Evolutionary conservation across 2,113 vertebrate genomes (phyloP).

Genomic region (Thamnaconus septentrionalis): DNA sequence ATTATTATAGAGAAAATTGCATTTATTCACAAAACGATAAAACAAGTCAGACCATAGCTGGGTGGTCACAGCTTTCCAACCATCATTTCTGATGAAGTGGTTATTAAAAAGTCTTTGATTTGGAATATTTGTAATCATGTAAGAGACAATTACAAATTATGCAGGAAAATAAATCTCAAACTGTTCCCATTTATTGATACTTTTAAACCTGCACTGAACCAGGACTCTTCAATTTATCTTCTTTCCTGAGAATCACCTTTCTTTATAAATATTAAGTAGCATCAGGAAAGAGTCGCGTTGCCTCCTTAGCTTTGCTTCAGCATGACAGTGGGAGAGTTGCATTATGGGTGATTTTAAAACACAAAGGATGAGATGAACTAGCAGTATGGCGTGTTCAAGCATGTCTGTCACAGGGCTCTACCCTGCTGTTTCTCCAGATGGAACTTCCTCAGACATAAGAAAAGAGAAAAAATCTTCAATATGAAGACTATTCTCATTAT

Average conservation of each 20-base stretch:
- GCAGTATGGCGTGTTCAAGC: slow-evolving; percentile 33
- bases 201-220: no score
- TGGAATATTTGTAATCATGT: background rate
- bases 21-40: no score
- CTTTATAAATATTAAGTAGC: slow-evolving; percentile 3
- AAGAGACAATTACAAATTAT: background rate
- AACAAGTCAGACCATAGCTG: no score
- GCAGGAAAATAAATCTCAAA: no score
- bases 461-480: background rate
- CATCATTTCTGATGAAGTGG: background rate
- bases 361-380: slow-evolving; percentile 20
- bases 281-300: slow-evolving; percentile 12
- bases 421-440: slow-evolving; percentile 1
- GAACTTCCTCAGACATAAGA: background rate
- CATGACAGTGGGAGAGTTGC: background rate
- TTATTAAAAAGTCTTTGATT: background rate
- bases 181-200: no score
- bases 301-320: slow-evolving; percentile 12
- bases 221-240: no score
- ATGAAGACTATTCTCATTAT: background rate
- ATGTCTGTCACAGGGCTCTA: slow-evolving; percentile 29
- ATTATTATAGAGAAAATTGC: slow-evolving; percentile 30
- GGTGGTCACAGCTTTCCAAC: no score
- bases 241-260: background rate
- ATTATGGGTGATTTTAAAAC: slow-evolving; percentile 18